phyloP scores from a whole-genome alignment of 2,888 invertebrate genomes.

The Hyposoter dolosus region DNA sequence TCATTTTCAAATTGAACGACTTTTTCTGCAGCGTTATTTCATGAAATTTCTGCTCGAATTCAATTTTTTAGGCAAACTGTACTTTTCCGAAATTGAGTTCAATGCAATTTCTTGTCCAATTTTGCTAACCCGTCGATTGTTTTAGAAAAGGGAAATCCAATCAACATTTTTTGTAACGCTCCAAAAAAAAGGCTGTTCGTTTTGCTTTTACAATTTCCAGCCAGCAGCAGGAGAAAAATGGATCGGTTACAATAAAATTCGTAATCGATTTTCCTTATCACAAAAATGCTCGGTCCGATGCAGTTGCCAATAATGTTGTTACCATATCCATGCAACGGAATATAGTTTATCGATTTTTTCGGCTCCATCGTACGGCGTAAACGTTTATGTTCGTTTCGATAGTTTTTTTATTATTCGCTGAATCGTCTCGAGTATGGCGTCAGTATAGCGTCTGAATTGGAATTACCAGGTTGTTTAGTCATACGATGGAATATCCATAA shows the following conservation, averaged over 20 bases:
- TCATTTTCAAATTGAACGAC: conserved; percentile 41
- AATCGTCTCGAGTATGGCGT: neutral
- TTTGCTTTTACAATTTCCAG: neutral
- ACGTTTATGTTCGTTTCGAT: neutral
- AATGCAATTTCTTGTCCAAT: neutral
- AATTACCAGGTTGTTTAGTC: neutral
- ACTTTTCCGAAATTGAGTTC: neutral
- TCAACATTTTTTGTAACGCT: neutral
- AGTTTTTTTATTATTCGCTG: neutral
- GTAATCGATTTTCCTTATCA: conserved; percentile 11
- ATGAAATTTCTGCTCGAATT: conserved; percentile 16
- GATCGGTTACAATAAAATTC: neutral
- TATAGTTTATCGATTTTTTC: neutral
- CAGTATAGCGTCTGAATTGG: neutral
- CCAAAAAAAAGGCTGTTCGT: neutral
- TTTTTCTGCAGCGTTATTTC: conserved; percentile 13
- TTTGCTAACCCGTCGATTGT: neutral
- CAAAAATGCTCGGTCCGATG: neutral
- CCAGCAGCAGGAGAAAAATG: no score
- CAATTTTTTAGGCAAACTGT: conserved; percentile 19
- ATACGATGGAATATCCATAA: neutral
- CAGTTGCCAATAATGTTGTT: neutral
- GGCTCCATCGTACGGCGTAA: neutral
- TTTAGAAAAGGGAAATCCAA: neutral
- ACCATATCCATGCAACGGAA: neutral